phyloP scores from a whole-genome alignment of 35 echinoderm and acorn worm species.

The Apostichopus parvimensis region DNA sequence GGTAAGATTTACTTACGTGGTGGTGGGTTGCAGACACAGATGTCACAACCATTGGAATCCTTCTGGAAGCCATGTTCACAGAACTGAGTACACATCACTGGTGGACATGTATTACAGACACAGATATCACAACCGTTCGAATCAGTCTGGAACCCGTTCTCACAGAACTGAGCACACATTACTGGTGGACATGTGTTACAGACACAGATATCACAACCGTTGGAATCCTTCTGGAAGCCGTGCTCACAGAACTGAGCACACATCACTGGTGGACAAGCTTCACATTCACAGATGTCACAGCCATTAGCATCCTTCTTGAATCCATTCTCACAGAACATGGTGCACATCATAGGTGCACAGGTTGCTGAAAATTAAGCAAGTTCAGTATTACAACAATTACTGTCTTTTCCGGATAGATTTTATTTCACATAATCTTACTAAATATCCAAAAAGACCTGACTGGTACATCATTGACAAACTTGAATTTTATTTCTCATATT shows the following conservation, averaged over 20 bases:
- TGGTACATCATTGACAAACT: too few relatives aligned
- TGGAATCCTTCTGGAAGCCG: slow-evolving; percentile 55
- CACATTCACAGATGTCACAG: slow-evolving; percentile 62
- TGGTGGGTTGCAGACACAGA: slow-evolving; percentile 32
- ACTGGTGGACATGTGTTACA: slow-evolving; percentile 59
- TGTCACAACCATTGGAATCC: slow-evolving; percentile 71
- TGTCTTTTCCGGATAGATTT: neutral
- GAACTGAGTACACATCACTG: slow-evolving; percentile 57
- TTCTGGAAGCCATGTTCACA: slow-evolving; percentile 67
- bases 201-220: slow-evolving; percentile 70
- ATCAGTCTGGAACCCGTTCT: slow-evolving; percentile 45
- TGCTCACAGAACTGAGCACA: slow-evolving; percentile 72
- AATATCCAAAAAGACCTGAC: too few relatives aligned
- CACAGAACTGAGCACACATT: slow-evolving; percentile 42
- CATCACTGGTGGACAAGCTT: slow-evolving; percentile 63
- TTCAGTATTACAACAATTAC: too few relatives aligned
- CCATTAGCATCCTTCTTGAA: slow-evolving; percentile 62
- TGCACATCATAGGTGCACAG: neutral
- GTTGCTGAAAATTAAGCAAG: neutral
- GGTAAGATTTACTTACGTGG: too few relatives aligned
- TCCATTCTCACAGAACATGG: slow-evolving; percentile 42
- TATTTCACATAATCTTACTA: too few relatives aligned
- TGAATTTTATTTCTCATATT: too few relatives aligned
- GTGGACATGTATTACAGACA: slow-evolving; percentile 26
- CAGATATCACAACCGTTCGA: slow-evolving; percentile 59